Conservation (phyloP, 2,888 invertebrate species). For the Pterobdella sp. region DNA sequence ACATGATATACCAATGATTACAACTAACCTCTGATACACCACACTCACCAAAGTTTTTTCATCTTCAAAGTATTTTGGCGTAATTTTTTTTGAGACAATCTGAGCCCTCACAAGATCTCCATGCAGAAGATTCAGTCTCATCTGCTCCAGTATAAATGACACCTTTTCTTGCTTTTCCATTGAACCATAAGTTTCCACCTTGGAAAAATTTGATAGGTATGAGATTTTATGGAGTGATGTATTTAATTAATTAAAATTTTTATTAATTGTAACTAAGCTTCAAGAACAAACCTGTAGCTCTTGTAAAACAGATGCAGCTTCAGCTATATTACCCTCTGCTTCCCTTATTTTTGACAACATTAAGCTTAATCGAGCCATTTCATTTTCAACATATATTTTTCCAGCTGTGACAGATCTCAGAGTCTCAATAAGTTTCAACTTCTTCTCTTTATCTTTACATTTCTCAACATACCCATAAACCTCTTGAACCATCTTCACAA, state of each 20-base stretch:
- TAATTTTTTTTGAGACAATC: conserved; percentile 97
- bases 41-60: conserved; percentile 59
- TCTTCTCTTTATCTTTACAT: conserved; percentile 78
- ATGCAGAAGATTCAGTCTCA: conserved; percentile 88
- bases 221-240: background rate
- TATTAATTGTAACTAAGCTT: background rate
- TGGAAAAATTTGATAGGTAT: background rate
- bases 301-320: conserved; percentile 86
- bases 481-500: conserved; percentile 81
- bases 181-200: conserved; percentile 90
- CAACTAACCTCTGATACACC: background rate
- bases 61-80: conserved; percentile 89
- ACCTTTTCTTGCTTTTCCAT: conserved; percentile 96
- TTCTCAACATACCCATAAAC: conserved; percentile 85
- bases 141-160: conserved; percentile 92
- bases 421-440: conserved; percentile 89
- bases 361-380: conserved; percentile 87
- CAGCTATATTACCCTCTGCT: conserved; percentile 60
- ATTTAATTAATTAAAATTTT: background rate
- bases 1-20: no score
- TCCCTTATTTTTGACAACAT: conserved; percentile 57
- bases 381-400: conserved; percentile 99
- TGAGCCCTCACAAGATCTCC: conserved; percentile 93
- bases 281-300: conserved; percentile 67
- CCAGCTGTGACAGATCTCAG: conserved; percentile 89